phyloP scores from a whole-genome alignment of 2,797 vertebrate genomes.

The Varecia variegata region DNA sequence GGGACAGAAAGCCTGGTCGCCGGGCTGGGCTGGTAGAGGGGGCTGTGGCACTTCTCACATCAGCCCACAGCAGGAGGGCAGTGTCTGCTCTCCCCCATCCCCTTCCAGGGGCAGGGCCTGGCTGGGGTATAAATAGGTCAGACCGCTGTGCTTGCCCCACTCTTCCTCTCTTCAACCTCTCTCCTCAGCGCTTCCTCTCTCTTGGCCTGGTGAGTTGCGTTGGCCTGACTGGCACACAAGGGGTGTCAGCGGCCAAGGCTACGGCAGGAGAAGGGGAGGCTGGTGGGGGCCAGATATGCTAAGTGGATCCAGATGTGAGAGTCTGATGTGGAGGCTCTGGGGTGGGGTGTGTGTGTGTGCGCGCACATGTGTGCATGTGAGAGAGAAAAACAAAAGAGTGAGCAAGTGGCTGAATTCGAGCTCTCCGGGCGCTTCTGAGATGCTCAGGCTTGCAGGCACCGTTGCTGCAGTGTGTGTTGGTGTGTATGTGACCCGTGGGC shows the following conservation, averaged over 20 bases:
- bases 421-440: background rate
- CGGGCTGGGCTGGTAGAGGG: background rate
- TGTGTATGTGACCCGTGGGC: background rate
- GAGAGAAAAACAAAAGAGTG: background rate
- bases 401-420: background rate
- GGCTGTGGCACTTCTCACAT: background rate
- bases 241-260: background rate
- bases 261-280: background rate
- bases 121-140: slow-evolving; percentile 74
- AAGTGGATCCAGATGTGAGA: slow-evolving; percentile 32
- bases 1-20: background rate
- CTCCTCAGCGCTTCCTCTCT: slow-evolving; percentile 41
- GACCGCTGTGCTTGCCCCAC: background rate
- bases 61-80: background rate
- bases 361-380: background rate
- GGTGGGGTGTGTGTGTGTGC: background rate
- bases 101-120: slow-evolving; percentile 67
- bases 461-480: background rate
- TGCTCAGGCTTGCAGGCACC: background rate
- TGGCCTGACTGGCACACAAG: background rate
- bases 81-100: slow-evolving; percentile 30
- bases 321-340: background rate
- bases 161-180: slow-evolving; percentile 27
- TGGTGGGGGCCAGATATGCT: background rate
- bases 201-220: slow-evolving; percentile 63